A percentile compares a stretch with the other conserved stretches of the same genome.
These are phyloP conservation scores for Limonius californicus DNA, from an alignment of 1,140 invertebrate species.

Conservation along the genomic window DNA sequence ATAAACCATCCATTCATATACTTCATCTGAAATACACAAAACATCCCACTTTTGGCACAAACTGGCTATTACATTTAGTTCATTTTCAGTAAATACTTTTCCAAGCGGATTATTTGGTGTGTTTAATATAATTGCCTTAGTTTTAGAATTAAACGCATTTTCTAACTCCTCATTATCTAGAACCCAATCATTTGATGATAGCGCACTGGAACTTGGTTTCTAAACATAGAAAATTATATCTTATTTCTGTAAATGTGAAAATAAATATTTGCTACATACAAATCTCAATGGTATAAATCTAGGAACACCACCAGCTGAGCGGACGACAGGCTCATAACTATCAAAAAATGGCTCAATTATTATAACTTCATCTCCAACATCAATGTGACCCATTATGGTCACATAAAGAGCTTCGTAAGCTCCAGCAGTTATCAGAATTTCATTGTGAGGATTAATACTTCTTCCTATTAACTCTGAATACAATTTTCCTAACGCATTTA, in stretches of 20 bases:
- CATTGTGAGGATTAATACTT: conserved; percentile 55
- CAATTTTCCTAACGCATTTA: conserved; percentile 77
- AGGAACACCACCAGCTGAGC: conserved; percentile 77
- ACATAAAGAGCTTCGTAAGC: conserved; percentile 92
- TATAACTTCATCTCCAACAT: conserved; percentile 85
- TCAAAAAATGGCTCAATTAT: conserved; percentile 98
- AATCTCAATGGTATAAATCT: conserved; percentile 85
- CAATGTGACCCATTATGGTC: conserved; percentile 75
- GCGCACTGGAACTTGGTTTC: not conserved
- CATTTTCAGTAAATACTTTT: conserved; percentile 73
- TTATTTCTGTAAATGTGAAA: not conserved
- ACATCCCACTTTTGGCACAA: conserved; percentile 88
- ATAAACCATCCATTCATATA: conserved; percentile 95
- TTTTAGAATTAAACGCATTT: conserved; percentile 79
- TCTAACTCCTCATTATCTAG: conserved; percentile 80
- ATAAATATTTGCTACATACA: not conserved
- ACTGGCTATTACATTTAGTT: conserved; percentile 73
- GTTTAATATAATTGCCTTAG: conserved; percentile 92
- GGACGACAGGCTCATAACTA: conserved; percentile 92
- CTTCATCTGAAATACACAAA: conserved; percentile 89
- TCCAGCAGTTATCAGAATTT: conserved; percentile 85
- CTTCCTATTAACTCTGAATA: conserved; percentile 77
- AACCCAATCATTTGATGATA: conserved; percentile 76
- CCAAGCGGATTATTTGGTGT: conserved; percentile 93
- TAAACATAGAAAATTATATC: too few species aligned